phyloP scores from a whole-genome alignment of 2,888 invertebrate genomes.

The Muschampia plurimacula region DNA sequence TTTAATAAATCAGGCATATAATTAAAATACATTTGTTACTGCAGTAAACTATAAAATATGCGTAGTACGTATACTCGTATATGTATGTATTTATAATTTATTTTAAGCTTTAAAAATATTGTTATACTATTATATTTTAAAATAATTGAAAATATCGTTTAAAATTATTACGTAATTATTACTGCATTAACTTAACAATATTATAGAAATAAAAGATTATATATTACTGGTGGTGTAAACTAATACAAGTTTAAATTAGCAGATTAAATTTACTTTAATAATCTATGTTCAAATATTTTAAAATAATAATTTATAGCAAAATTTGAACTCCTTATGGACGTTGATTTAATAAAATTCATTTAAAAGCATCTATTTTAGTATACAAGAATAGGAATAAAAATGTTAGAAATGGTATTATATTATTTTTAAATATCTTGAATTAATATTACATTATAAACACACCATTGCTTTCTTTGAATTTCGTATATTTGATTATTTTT shows the following conservation, averaged over 20 bases:
- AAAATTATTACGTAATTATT: neutral
- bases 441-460: slow-evolving; percentile 40
- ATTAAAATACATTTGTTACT: slow-evolving; percentile 8
- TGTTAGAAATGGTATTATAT: slow-evolving; percentile 17
- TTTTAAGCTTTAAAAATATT: slow-evolving; percentile 14
- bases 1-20: slow-evolving; percentile 21
- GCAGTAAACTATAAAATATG: slow-evolving; percentile 18
- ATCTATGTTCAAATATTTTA: slow-evolving; percentile 27
- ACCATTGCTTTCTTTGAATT: slow-evolving; percentile 13
- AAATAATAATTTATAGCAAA: slow-evolving; percentile 22
- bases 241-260: neutral
- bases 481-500: neutral
- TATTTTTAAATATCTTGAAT: slow-evolving; percentile 35
- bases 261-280: no score
- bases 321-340: slow-evolving; percentile 19
- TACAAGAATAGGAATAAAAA: slow-evolving; percentile 3
- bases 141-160: slow-evolving; percentile 7
- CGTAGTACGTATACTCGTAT: no score
- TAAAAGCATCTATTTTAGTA: slow-evolving; percentile 7
- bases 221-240: neutral
- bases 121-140: neutral
- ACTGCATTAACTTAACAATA: neutral
- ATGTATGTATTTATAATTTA: slow-evolving; percentile 3
- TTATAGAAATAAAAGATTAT: neutral
- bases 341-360: slow-evolving; percentile 11